Percentiles rank a stretch among this genome's conserved stretches.
Evolutionary conservation across 2,888 invertebrate genomes (phyloP).

Genomic region (Chaetogeoica ovagalla): DNA sequence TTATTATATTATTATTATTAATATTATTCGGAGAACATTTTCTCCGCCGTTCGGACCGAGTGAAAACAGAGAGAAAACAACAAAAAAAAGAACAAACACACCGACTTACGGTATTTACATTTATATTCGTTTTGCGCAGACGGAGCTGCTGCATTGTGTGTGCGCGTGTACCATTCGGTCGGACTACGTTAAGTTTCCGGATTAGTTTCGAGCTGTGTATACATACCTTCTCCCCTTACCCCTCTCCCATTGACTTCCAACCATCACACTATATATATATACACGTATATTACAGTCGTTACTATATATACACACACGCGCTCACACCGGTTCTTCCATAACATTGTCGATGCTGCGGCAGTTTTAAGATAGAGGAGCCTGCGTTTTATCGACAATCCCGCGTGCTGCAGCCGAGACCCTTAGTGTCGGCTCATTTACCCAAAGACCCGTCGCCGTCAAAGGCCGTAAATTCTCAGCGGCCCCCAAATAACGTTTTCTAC

Average conservation of each 20-base stretch:
- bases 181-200: conserved; percentile 13
- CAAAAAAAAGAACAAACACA: no score
- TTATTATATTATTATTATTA: no score
- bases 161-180: no score
- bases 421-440: conserved; percentile 51
- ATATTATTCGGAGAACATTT: no score
- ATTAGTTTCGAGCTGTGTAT: conserved; percentile 6
- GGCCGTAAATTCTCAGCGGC: conserved; percentile 41
- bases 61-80: no score
- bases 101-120: no score
- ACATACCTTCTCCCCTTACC: neutral
- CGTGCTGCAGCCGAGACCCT: conserved; percentile 18
- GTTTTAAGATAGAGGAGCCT: conserved; percentile 34
- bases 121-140: no score
- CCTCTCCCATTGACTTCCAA: neutral
- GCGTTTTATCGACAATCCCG: conserved; percentile 48
- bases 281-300: no score
- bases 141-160: no score
- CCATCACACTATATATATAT: neutral
- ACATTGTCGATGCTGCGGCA: neutral
- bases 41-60: no score
- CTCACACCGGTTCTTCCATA: no score
- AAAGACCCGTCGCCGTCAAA: conserved; percentile 11
- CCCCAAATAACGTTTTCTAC: neutral
- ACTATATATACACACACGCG: no score